These are phyloP conservation scores for Argynnis bischoffii DNA, from an alignment of 2,888 invertebrate species.

Conservation along the genomic window DNA sequence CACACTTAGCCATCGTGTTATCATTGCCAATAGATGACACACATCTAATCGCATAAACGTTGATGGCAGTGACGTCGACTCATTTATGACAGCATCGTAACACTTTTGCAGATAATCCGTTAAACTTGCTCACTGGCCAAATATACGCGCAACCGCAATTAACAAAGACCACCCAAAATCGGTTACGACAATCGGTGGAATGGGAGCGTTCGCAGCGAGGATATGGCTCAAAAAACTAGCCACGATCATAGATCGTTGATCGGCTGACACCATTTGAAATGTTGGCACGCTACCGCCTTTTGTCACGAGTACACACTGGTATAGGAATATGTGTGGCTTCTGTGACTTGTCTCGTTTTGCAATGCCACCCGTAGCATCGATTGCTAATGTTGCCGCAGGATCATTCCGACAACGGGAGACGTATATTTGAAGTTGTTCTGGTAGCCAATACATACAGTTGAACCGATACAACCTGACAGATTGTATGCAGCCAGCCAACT, in stretches of 20 bases:
- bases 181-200: background rate
- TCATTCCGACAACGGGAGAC: background rate
- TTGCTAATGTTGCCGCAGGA: slow-evolving; percentile 5
- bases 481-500: background rate
- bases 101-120: too few species aligned
- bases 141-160: too few species aligned
- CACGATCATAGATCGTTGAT: slow-evolving; percentile 3
- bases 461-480: background rate
- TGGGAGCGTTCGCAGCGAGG: slow-evolving; percentile 6
- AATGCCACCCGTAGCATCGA: slow-evolving; percentile 10
- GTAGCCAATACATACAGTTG: slow-evolving; percentile 3
- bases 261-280: slow-evolving; percentile 12
- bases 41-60: too few species aligned
- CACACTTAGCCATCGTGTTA: too few species aligned
- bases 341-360: slow-evolving; percentile 16
- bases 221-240: slow-evolving; percentile 4
- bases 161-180: too few species aligned
- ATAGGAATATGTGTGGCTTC: slow-evolving; percentile 21
- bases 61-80: too few species aligned
- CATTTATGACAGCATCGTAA: too few species aligned
- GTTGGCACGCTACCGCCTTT: slow-evolving; percentile 25
- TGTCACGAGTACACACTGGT: slow-evolving; percentile 28
- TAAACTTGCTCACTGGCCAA: too few species aligned
- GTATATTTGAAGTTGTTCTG: slow-evolving; percentile 8
- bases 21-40: too few species aligned